Base-by-base conservation (phyloP, 1,140 invertebrate species). In the Orchesella cincta region DNA sequence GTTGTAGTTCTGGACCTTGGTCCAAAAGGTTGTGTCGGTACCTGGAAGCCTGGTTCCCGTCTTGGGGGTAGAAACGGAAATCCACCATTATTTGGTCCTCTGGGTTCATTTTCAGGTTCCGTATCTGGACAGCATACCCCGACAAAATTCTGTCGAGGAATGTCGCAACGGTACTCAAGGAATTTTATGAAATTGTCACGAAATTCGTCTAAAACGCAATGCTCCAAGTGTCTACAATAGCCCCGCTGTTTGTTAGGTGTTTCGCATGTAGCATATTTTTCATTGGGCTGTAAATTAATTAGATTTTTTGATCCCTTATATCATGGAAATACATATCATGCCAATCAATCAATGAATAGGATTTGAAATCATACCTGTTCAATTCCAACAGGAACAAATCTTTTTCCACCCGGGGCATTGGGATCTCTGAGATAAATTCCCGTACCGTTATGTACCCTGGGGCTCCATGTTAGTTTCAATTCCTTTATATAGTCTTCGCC, bases 161-260 rank as follows among this genome's bases (percentile, higher is more conserved):
- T 91, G 20, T 91, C 87, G 82, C 91, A 92, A 18, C 90, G 84
- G 80, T 91, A 90, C 62, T 91, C 87, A 81, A 91, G 85, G 52
- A 90, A 87, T 46, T 87, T 87, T 75, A 86, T 84, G 72, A 88
- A 88, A 80, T 90, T 87, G 0, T 84, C 84, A 57, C 87, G 86
- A 75, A 91, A 87, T 23, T 89, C 87, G 0, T 90, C 87, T 80
- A 89, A 85, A n/a, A 89, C 84, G 79, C 91, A 93, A 82, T 89
- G 89, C 28, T 87, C 86, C 0, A 90, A 82, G 78, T 91, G 90
- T 23, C 89, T 88, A 83, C 91, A 93, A 77, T 88, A 87, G 0
- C 91, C 91, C 14, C 82, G 78, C 54, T 87, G 86, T 18, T 90
- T 89, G 28, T 87, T 85, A 0, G 90, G 88, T 1, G 89, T 89